Evolutionary conservation across 2,888 invertebrate genomes (phyloP), one percentile per base, ranked within the genome.

Genomic region (Eupithecia dodoneata): DNA sequence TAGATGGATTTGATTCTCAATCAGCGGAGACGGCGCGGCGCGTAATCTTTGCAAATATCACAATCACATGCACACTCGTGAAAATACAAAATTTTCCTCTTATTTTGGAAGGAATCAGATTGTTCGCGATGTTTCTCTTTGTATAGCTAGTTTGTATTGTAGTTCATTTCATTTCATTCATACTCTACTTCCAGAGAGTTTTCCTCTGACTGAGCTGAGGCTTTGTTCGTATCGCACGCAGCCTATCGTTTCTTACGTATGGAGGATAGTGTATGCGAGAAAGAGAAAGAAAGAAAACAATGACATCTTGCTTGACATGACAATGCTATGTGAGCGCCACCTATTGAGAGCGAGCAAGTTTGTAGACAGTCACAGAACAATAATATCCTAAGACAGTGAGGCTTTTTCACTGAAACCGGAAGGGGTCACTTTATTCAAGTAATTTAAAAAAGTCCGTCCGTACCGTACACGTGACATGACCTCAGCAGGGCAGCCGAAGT

Each of bases 111-210:
- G 18, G 66, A 77, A 74, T 63, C 10, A 67, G n/a, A 47, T 30
- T 44, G 55, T 72, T 77, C 67, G 67, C 74, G 74, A 77, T 66
- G 74, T 72, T 77, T 72, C 72, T 74, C n/a, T 66, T 18, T 15
- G n/a, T 69, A 30, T 4, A n/a, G n/a, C n/a, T n/a, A n/a, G n/a
- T n/a, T n/a, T n/a, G n/a, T n/a, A 47, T 10, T 10, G 10, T 47
- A 2, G 10, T 10, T 67, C 9, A 15, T 10, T 66, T 67, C 9
- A 15, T 10, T 66, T 30, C 30, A 30, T 30, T 30, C 30, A 30
- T 30, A 30, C 30, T 30, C 30, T 30, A 30, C 30, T 30, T 30
- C 30, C 30, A 59, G 45, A n/a, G 42, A 42, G 30, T 15, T 44
- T 66, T 66, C 7, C 44, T 66, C 15, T 47, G 10, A 45, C 30